These are phyloP conservation scores for Hemichromis elongatus DNA, from an alignment of 2,113 vertebrate species.

Conservation along the genomic window DNA sequence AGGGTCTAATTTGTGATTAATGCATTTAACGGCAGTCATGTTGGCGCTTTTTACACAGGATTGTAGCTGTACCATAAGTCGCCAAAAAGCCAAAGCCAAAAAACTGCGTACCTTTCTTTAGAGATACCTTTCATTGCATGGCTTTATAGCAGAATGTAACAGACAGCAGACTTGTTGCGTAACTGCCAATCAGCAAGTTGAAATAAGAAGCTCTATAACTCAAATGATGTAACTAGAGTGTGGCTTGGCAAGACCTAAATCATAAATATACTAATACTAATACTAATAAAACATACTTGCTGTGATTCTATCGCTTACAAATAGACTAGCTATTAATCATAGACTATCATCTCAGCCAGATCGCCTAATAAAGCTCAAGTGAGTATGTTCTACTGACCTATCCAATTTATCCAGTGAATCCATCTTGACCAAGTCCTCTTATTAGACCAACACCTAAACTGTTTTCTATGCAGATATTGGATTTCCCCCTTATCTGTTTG, in stretches of 20 bases:
- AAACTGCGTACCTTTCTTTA: background rate
- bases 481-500: background rate
- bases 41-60: background rate
- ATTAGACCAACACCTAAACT: background rate
- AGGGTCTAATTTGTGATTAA: background rate
- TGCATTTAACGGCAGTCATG: background rate
- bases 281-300: background rate
- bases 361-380: background rate
- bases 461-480: background rate
- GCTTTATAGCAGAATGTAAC: background rate
- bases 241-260: background rate
- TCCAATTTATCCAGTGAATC: background rate
- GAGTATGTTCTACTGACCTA: background rate
- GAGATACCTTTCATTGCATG: background rate
- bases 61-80: background rate
- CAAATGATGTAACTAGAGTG: background rate
- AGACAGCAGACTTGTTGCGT: background rate
- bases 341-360: background rate
- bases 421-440: background rate
- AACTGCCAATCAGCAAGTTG: background rate
- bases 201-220: background rate
- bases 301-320: background rate
- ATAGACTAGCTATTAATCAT: accelerated
- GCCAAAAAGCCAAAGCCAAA: background rate
- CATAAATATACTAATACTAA: background rate